Conservation (phyloP, 2,888 invertebrate species). For the Mechanitis messenoides region DNA sequence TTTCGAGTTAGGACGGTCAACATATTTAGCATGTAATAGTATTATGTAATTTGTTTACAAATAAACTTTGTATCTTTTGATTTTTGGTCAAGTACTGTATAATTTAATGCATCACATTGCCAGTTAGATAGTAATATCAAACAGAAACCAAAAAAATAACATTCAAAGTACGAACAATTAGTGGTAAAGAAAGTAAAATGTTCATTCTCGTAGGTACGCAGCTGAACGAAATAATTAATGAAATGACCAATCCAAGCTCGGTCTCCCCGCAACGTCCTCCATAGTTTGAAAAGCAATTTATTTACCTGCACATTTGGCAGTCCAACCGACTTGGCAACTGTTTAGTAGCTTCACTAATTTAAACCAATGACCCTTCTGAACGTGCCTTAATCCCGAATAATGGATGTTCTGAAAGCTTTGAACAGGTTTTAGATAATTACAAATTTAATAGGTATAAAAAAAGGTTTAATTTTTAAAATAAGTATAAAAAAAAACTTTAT, state of each 20-base stretch:
- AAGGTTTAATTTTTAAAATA: no score
- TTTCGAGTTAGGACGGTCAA: no score
- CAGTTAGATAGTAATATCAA: not conserved
- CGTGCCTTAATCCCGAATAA: conserved; percentile 25
- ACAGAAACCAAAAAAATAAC: not conserved
- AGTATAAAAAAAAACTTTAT: no score
- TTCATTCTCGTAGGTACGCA: not conserved
- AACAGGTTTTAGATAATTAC: conserved; percentile 18
- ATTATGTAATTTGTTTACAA: no score
- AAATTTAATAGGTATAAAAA: not conserved
- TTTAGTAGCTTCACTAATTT: conserved; percentile 28
- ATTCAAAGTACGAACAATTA: not conserved
- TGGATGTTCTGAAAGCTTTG: conserved; percentile 15
- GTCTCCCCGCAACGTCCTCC: conserved; percentile 5
- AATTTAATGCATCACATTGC: no score
- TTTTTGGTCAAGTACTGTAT: no score
- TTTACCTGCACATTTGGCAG: conserved; percentile 29
- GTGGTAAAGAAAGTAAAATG: conserved; percentile 1
- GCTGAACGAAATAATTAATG: conserved; percentile 20
- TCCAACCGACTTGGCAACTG: conserved; percentile 26
- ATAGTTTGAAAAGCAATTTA: conserved; percentile 22
- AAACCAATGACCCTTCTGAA: conserved; percentile 27
- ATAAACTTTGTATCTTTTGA: no score
- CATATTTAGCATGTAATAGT: no score
- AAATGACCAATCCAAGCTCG: conserved; percentile 17